Base-by-base conservation (phyloP, 1,140 invertebrate species). In the Trachymyrmex septentrionalis region DNA sequence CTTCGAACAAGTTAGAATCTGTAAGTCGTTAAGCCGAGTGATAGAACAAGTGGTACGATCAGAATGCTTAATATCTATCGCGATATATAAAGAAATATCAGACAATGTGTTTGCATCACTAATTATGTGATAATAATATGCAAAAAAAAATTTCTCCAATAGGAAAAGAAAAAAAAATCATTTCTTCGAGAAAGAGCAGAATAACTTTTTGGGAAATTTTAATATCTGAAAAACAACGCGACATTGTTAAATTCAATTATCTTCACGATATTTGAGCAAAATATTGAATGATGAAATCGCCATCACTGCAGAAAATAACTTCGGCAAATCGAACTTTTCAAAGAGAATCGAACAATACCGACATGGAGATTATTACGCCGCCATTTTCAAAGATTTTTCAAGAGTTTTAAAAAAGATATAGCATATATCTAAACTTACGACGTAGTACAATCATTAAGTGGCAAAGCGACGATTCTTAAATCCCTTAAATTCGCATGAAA, bases 311-410 rank as follows among this genome's bases (percentile, higher is more conserved):
- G 21, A 48, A 50, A 19, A n/a, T 38, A 48, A 44, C n/a, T 19
- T 67, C 44, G 57, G 27, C 48, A 21, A 67, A 38, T 53, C 12
- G 34, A 38, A 59, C 48, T 71, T 24, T 38, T 9, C 48, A 5
- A 57, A 57, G n/a, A 71, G n/a, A 59, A 57, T 9, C 16, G n/a
- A n/a, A 55, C 19, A 27, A 34, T 21, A 78, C 14, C 48, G 50
- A 34, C n/a, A 81, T 48, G 27, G 14, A 61, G 38, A 84, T 59
- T 30, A 50, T 44, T 71, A 82, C 19, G 66, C 38, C 67, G 30
- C 12, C 55, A 48, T 82, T 82, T 82, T 73, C 38, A 73, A 59
- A 55, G 59, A 73, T 55, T 84, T 73, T 84, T 84, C 50, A 82
- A 82, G 64, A 55, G 14, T 61, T 24, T 48, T 14, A 72, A 75